These are phyloP conservation scores for Germaria angustata DNA, from an alignment of 2,888 invertebrate species.

Conservation along the genomic window DNA sequence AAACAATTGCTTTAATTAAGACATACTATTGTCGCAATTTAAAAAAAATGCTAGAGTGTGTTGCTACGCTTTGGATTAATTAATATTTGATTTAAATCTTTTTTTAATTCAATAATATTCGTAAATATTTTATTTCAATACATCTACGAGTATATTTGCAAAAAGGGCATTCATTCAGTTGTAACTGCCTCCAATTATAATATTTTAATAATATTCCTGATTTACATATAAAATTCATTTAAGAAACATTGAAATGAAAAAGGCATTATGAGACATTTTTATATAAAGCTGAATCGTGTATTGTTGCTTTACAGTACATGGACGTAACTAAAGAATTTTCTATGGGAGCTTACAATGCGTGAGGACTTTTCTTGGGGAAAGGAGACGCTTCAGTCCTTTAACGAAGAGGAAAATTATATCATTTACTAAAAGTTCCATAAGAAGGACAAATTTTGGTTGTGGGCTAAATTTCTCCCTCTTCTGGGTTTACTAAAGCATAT, in stretches of 20 bases:
- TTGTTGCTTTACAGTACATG: too few relatives aligned
- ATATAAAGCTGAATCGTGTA: too few relatives aligned
- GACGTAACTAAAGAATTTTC: too few relatives aligned
- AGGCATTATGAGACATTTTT: not conserved
- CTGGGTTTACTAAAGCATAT: too few relatives aligned
- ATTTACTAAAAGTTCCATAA: too few relatives aligned
- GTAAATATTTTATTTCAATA: not conserved
- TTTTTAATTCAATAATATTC: conserved; percentile 9
- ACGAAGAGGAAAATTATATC: too few relatives aligned
- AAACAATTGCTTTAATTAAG: not conserved
- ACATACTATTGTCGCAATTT: not conserved
- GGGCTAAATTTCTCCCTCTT: too few relatives aligned
- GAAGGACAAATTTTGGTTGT: too few relatives aligned
- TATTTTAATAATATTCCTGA: conserved; percentile 14
- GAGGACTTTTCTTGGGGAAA: too few relatives aligned
- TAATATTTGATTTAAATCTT: not conserved
- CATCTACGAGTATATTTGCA: too few relatives aligned
- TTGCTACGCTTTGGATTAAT: not conserved
- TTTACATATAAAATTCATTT: conserved; percentile 27
- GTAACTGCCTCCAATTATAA: conserved; percentile 17
- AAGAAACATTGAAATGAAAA: not conserved
- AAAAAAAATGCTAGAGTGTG: not conserved
- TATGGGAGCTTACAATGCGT: too few relatives aligned
- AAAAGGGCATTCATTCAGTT: conserved; percentile 16
- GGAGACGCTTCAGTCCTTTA: too few relatives aligned